Conservation (phyloP, 2,888 invertebrate species). For the Apamea crenata region DNA sequence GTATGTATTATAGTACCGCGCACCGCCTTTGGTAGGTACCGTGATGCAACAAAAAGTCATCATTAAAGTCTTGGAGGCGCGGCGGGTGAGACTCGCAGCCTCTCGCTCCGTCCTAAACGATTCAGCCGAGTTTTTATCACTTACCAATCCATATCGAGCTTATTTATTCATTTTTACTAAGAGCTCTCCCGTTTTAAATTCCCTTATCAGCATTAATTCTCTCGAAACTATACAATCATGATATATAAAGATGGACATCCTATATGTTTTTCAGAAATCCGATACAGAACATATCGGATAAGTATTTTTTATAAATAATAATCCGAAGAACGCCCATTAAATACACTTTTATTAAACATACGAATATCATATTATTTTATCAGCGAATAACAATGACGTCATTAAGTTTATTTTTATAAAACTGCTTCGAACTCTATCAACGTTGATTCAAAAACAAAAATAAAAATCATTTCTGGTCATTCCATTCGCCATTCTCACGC, state of each 20-base stretch:
- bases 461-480: conserved; percentile 26
- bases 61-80: conserved; percentile 88
- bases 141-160: conserved; percentile 85
- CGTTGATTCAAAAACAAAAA: conserved; percentile 30
- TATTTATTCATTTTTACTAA: conserved; percentile 84
- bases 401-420: conserved; percentile 16
- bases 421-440: conserved; percentile 9
- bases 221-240: conserved; percentile 59
- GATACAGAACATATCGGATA: conserved; percentile 23
- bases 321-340: not conserved
- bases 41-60: conserved; percentile 86
- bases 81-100: conserved; percentile 83
- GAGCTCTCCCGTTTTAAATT: conserved; percentile 75
- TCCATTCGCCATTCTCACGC: conserved; percentile 64
- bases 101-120: conserved; percentile 85
- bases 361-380: not conserved
- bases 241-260: conserved; percentile 53
- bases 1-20: conserved; percentile 63
- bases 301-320: conserved; percentile 20
- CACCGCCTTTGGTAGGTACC: conserved; percentile 72
- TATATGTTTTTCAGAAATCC: conserved; percentile 34
- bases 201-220: conserved; percentile 67
- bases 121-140: conserved; percentile 87
- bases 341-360: conserved; percentile 3
- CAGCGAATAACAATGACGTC: conserved; percentile 15